Conservation (phyloP, 2,797 vertebrate species). For the Chlorospingus flavigularis region DNA sequence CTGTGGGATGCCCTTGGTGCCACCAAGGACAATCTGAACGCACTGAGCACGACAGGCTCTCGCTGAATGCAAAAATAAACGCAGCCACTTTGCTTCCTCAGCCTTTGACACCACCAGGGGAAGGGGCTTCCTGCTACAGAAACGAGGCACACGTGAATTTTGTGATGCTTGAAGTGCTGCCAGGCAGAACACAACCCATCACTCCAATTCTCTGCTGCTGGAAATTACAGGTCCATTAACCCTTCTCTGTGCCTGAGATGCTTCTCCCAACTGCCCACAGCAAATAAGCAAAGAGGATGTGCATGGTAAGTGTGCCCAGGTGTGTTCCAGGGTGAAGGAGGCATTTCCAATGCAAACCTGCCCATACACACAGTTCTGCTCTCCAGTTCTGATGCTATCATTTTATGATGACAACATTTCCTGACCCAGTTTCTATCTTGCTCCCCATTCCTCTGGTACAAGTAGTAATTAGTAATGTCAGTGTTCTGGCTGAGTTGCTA, state of each 20-base stretch:
- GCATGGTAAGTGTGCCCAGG: fast-evolving
- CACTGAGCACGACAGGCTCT: neutral
- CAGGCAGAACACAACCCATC: neutral
- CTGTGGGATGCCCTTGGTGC: conserved; percentile 41
- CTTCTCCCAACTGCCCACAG: neutral
- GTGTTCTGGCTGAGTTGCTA: conserved; percentile 54
- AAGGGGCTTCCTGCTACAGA: neutral
- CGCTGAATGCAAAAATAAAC: neutral
- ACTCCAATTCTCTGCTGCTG: neutral
- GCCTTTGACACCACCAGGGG: neutral
- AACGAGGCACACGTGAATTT: neutral
- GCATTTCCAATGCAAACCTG: neutral
- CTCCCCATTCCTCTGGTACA: conserved; percentile 32
- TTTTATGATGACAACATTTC: neutral
- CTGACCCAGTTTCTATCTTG: conserved; percentile 44
- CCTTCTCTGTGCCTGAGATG: neutral
- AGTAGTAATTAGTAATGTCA: conserved; percentile 65
- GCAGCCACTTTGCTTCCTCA: neutral
- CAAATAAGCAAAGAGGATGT: neutral
- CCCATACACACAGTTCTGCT: neutral
- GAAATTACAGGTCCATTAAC: neutral
- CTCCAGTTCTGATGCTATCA: neutral
- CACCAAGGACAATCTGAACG: conserved; percentile 10
- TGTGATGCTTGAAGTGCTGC: neutral
- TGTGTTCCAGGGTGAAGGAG: neutral